Percentiles rank a stretch among this genome's conserved stretches.
These are phyloP conservation scores for Patella vulgata DNA, from an alignment of 1,140 invertebrate genomes.

Conservation along the genomic window DNA sequence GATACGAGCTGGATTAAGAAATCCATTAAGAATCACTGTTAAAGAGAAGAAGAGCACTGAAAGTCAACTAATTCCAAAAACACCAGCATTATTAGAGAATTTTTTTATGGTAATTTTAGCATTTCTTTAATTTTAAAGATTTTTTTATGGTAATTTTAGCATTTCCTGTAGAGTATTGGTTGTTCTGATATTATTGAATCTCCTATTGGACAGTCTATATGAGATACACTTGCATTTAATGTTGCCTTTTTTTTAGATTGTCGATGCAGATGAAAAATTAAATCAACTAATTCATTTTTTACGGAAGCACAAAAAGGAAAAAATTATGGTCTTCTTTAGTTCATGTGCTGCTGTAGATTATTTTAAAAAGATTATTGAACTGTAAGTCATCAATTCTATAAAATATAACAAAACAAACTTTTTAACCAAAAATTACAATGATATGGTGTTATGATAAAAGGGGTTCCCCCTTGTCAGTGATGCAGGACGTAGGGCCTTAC, in stretches of 20 bases:
- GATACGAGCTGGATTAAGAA: slow-evolving; percentile 91
- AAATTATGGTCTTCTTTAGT: slow-evolving; percentile 93
- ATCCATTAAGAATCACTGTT: slow-evolving; percentile 91
- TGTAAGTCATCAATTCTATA: slow-evolving; percentile 22
- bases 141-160: not conserved
- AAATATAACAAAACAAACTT: too few relatives aligned
- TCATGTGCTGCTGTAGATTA: slow-evolving; percentile 98
- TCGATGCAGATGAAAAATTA: slow-evolving; percentile 81
- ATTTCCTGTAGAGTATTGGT: not conserved
- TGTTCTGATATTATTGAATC: too few relatives aligned
- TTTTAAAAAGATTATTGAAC: slow-evolving; percentile 80
- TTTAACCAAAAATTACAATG: too few relatives aligned
- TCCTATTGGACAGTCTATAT: too few relatives aligned
- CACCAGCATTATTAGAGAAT: slow-evolving; percentile 85
- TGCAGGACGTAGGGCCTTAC: too few relatives aligned
- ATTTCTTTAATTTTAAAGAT: not conserved
- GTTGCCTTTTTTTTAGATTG: slow-evolving; percentile 67
- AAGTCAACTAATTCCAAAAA: slow-evolving; percentile 69
- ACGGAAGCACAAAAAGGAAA: slow-evolving; percentile 73
- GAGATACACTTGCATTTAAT: too few relatives aligned
- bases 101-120: slow-evolving; percentile 75
- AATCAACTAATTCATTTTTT: slow-evolving; percentile 80
- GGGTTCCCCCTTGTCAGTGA: too few relatives aligned
- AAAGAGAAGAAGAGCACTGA: slow-evolving; percentile 77
- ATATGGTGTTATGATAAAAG: too few relatives aligned